A percentile compares a stretch with the other conserved stretches of the same genome.
phyloP scores from a whole-genome alignment of 2,888 invertebrate species.

The Eupithecia pulchellata region DNA sequence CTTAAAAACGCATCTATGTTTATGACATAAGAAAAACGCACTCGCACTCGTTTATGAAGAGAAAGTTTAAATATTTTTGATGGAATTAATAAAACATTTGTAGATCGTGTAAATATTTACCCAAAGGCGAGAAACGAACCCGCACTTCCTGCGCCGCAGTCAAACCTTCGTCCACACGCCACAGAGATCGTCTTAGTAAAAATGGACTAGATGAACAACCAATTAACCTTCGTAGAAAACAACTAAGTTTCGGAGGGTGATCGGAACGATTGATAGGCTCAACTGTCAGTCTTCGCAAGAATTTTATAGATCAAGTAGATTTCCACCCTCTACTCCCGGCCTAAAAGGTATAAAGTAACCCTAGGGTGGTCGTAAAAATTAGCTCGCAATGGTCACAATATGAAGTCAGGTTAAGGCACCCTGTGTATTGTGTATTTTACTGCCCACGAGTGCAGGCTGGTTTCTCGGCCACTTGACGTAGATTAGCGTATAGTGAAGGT shows the following conservation, averaged over 20 bases:
- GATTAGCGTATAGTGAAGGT: not conserved
- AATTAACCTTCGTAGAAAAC: too few relatives aligned
- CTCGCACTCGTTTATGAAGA: too few relatives aligned
- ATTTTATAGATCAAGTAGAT: not conserved
- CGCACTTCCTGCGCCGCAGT: too few relatives aligned
- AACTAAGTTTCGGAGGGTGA: too few relatives aligned
- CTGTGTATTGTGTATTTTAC: constrained; percentile 5
- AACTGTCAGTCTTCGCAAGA: too few relatives aligned
- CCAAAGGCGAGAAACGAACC: too few relatives aligned
- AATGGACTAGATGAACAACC: not conserved
- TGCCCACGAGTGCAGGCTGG: not conserved
- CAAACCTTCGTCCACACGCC: too few relatives aligned
- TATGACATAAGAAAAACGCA: too few relatives aligned
- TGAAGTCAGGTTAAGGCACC: constrained; percentile 11
- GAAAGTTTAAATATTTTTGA: not conserved
- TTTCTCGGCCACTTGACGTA: not conserved
- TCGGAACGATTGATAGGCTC: too few relatives aligned
- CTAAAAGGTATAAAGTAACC: constrained; percentile 11
- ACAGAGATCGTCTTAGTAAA: too few relatives aligned
- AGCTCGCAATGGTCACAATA: constrained; percentile 23
- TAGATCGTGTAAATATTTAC: too few relatives aligned
- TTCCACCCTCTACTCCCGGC: not conserved
- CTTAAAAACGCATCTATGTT: too few relatives aligned
- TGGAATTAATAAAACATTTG: not conserved
- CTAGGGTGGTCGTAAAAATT: constrained; percentile 32